Evolutionary conservation across 2,888 invertebrate species (phyloP), one percentile per base, ranked within the genome.

Genomic region (Silvanus unidentatus): DNA sequence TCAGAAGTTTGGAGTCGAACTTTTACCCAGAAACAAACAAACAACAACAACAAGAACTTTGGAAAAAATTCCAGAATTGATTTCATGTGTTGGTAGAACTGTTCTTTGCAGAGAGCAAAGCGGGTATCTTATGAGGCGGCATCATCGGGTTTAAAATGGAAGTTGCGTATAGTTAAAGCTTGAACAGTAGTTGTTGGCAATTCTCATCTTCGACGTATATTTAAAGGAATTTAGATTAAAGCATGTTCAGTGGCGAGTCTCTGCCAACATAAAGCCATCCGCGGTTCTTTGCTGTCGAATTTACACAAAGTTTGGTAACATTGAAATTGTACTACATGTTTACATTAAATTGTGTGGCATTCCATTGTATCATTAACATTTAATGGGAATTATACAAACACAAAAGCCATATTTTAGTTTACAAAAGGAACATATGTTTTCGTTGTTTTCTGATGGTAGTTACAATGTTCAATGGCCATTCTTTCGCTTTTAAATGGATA

Each of bases 351-450:
- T 67, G 68, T 67, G 67, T 65, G 65, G 66, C 66, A 68, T 67
- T 66, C 66, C 65, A 59, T 64, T 60, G 69, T 64, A 66, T 65
- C 68, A 69, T 69, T 70, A 70, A 69, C 69, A 69, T 70, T 69
- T 69, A 69, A 69, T 69, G 68, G 65, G 66, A 69, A 64, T 69
- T 68, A 68, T 69, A 62, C 58, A 57, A 53, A 57, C 52, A 51
- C 55, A 48, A 47, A 54, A 54, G 60, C 60, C 61, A 62, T 66
- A 67, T 66, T 60, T 68, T 55, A 62, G 57, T 49, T 50, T 54
- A 69, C 69, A 69, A 69, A 69, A 63, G 65, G 62, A 67, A 69
- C 69, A 70, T 64, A 63, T 70, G 69, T 69, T 68, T 58, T 62
- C 60, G 59, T 63, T 65, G 66, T 66, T 63, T 57, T 58, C 63